Conservation (phyloP, 1,140 invertebrate species). For the Artemia franciscana region DNA sequence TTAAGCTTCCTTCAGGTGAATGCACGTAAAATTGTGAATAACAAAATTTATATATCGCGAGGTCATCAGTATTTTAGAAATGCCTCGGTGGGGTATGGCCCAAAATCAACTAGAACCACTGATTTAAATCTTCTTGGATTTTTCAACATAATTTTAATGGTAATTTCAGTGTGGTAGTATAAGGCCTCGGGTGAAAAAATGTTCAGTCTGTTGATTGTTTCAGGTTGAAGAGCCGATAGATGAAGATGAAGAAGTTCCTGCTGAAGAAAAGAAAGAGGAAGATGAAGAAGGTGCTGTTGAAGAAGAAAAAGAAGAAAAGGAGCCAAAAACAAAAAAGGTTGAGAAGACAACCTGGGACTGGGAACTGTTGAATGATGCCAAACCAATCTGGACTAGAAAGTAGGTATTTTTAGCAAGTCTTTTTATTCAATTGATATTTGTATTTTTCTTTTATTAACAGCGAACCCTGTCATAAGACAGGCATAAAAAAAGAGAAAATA, state of each 20-base stretch:
- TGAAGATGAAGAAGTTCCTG: conserved; percentile 30
- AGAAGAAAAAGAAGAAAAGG: conserved; percentile 42
- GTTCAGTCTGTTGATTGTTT: no score
- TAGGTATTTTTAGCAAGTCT: conserved; percentile 20
- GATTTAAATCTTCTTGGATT: no score
- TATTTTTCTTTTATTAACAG: neutral
- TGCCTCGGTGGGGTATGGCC: no score
- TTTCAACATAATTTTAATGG: no score
- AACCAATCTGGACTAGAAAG: conserved; percentile 93
- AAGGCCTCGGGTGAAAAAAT: no score
- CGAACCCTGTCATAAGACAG: neutral
- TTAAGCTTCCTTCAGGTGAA: no score
- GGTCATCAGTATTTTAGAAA: no score
- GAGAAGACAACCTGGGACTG: conserved; percentile 97
- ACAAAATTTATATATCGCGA: no score
- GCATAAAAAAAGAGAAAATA: neutral
- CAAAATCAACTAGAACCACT: no score
- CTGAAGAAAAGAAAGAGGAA: conserved; percentile 32
- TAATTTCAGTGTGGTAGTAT: no score
- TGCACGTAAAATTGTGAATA: no score
- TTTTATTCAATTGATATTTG: neutral
- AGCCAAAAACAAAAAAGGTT: conserved; percentile 74
- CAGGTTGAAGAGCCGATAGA: conserved; percentile 53
- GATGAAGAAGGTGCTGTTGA: conserved; percentile 33
- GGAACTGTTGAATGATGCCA: conserved; percentile 84